Evolutionary conservation across 2,888 invertebrate species (phyloP).

Genomic region (Chouioia cunea): DNA sequence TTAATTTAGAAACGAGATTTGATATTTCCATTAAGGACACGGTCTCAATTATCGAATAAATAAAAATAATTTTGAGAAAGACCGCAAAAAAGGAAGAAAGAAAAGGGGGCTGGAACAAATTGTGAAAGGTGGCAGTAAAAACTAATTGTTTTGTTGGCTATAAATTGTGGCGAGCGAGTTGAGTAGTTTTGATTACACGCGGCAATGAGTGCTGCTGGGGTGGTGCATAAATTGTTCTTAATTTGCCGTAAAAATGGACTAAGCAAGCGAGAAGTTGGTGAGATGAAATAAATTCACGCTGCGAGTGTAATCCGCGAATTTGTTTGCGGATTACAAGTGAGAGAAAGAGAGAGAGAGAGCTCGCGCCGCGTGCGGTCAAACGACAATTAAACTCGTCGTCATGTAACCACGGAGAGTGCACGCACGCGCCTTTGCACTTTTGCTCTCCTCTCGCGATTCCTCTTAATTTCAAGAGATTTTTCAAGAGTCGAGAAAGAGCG

Average conservation of each 20-base stretch:
- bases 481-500: constrained; percentile 29
- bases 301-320: constrained; percentile 66
- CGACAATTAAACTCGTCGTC: constrained; percentile 47
- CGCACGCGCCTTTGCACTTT: background rate
- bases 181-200: constrained; percentile 8
- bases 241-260: constrained; percentile 11
- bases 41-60: too few species aligned
- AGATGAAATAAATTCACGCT: constrained; percentile 66
- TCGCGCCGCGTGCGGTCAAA: constrained; percentile 61
- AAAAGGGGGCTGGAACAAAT: too few species aligned
- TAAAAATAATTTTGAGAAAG: too few species aligned
- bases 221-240: constrained; percentile 20
- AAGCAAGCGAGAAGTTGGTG: constrained; percentile 47
- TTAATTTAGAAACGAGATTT: too few species aligned
- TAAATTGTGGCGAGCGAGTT: background rate
- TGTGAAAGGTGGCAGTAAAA: too few species aligned
- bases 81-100: too few species aligned
- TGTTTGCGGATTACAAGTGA: constrained; percentile 62
- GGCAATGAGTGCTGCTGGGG: background rate
- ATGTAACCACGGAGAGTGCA: background rate
- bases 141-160: background rate
- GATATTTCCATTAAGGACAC: too few species aligned
- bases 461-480: constrained; percentile 32
- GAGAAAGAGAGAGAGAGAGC: constrained; percentile 45
- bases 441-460: constrained; percentile 16